Conservation (phyloP, 2,797 vertebrate species). For the Eutrigla gurnardus region DNA sequence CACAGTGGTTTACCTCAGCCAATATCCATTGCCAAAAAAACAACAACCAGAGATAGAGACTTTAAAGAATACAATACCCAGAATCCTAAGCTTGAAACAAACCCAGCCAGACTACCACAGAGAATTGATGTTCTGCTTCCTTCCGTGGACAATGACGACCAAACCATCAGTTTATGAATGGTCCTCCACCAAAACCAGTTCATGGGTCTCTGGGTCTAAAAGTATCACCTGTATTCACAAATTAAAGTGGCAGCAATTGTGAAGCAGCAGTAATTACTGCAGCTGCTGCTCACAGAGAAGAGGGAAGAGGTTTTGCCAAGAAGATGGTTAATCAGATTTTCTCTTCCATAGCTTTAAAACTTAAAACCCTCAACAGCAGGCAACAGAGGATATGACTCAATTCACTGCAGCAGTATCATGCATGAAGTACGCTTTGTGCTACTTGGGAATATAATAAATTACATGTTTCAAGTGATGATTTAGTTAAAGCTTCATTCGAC, state of each 20-base stretch:
- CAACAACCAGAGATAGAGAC: constrained; percentile 19
- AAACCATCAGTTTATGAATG: constrained; percentile 23
- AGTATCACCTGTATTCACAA: constrained; percentile 25
- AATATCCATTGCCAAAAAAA: neutral
- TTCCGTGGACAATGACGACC: constrained; percentile 7
- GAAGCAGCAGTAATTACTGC: constrained; percentile 13
- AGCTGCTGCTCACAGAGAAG: constrained; percentile 15
- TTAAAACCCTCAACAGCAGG: constrained; percentile 11
- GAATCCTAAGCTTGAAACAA: constrained; percentile 46
- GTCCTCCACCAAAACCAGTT: constrained; percentile 38
- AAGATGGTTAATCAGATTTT: constrained; percentile 1
- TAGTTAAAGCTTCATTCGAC: neutral
- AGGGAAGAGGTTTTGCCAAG: constrained; percentile 22
- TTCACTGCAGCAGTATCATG: constrained; percentile 58
- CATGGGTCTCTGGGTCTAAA: constrained; percentile 15
- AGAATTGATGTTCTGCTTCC: constrained; percentile 23
- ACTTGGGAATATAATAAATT: neutral
- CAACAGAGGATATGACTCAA: constrained; percentile 20
- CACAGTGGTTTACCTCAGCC: constrained; percentile 17
- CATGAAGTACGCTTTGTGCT: neutral
- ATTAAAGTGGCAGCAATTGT: neutral
- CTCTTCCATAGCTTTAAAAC: constrained; percentile 8
- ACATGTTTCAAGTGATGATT: neutral
- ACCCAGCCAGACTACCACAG: constrained; percentile 35
- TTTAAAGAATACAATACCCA: constrained; percentile 50